Percentiles rank a stretch among this genome's conserved stretches.
These are phyloP conservation scores for Tetropium fuscum DNA, from an alignment of 2,888 invertebrate species.

Conservation along the genomic window DNA sequence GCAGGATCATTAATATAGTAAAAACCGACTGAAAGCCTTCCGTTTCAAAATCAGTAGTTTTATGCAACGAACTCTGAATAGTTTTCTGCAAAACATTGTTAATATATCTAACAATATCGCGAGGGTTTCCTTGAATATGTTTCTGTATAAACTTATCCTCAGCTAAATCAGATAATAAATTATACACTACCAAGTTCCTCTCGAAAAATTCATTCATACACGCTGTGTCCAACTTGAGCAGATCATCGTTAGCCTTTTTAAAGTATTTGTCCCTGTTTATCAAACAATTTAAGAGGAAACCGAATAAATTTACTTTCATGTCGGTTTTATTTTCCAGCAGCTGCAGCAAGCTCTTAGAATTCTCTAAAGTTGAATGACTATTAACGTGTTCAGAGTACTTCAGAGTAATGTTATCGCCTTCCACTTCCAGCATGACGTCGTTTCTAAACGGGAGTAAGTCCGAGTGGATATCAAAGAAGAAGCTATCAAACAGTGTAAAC, in stretches of 20 bases:
- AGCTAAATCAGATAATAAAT: constrained; percentile 68
- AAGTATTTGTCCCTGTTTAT: constrained; percentile 55
- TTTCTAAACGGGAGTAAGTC: constrained; percentile 50
- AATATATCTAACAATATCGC: constrained; percentile 67
- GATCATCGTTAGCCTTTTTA: constrained; percentile 54
- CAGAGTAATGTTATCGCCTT: constrained; percentile 44
- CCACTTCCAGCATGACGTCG: constrained; percentile 52
- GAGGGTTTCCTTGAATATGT: constrained; percentile 66
- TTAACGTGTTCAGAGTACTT: constrained; percentile 41
- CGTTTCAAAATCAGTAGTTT: constrained; percentile 47
- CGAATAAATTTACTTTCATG: constrained; percentile 61
- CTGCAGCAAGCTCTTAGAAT: constrained; percentile 59
- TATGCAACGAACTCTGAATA: constrained; percentile 48
- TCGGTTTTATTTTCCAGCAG: constrained; percentile 54
- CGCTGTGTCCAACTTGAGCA: constrained; percentile 64
- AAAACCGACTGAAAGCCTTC: constrained; percentile 58
- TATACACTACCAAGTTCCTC: constrained; percentile 67
- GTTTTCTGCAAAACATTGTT: constrained; percentile 63
- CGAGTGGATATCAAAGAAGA: constrained; percentile 57
- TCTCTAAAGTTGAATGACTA: constrained; percentile 49
- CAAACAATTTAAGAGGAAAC: constrained; percentile 62
- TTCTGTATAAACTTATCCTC: constrained; percentile 65
- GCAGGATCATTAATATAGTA: constrained; percentile 56
- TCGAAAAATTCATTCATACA: constrained; percentile 55
- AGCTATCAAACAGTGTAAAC: constrained; percentile 55